Percentiles rank a stretch among this genome's conserved stretches.
These are phyloP conservation scores for Whitmania pigra DNA, from an alignment of 1,140 invertebrate genomes.

Conservation along the genomic window DNA sequence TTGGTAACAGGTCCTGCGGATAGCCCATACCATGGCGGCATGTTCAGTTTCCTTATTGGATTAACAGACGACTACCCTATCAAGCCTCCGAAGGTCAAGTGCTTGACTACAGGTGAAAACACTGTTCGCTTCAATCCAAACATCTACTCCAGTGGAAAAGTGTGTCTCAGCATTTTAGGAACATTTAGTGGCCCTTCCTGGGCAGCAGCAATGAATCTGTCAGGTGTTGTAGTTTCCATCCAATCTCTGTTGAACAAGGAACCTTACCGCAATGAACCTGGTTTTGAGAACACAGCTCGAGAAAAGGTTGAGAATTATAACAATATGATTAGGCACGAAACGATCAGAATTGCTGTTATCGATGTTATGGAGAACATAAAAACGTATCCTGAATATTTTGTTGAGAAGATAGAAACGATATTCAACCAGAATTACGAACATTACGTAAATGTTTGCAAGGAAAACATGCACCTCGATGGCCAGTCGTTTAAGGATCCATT, in stretches of 20 bases:
- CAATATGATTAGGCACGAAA: conserved; percentile 49
- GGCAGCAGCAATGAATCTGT: conserved; percentile 50
- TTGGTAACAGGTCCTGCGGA: conserved; percentile 53
- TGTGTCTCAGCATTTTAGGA: conserved; percentile 53
- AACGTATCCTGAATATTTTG: too few species aligned
- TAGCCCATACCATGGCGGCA: conserved; percentile 56
- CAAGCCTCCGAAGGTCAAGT: conserved; percentile 47
- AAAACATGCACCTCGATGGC: too few species aligned
- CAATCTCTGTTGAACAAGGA: conserved; percentile 51
- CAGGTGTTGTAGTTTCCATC: conserved; percentile 50
- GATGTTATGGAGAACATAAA: conserved; percentile 45
- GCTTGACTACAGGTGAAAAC: conserved; percentile 54
- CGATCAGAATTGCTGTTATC: conserved; percentile 48
- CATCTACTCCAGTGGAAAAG: conserved; percentile 52
- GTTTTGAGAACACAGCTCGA: too few species aligned
- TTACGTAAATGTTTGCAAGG: too few species aligned
- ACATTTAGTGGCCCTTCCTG: conserved; percentile 52
- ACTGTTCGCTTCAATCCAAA: conserved; percentile 56
- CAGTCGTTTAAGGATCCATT: too few species aligned
- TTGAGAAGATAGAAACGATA: too few species aligned
- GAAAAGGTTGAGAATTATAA: conserved; percentile 45
- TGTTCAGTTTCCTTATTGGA: conserved; percentile 51
- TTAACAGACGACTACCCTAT: conserved; percentile 48
- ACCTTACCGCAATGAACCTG: conserved; percentile 49
- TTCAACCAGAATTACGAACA: too few species aligned